These are phyloP conservation scores for Pangasius mekongensis DNA, from an alignment of 2,797 vertebrate genomes.

Conservation along the genomic window DNA sequence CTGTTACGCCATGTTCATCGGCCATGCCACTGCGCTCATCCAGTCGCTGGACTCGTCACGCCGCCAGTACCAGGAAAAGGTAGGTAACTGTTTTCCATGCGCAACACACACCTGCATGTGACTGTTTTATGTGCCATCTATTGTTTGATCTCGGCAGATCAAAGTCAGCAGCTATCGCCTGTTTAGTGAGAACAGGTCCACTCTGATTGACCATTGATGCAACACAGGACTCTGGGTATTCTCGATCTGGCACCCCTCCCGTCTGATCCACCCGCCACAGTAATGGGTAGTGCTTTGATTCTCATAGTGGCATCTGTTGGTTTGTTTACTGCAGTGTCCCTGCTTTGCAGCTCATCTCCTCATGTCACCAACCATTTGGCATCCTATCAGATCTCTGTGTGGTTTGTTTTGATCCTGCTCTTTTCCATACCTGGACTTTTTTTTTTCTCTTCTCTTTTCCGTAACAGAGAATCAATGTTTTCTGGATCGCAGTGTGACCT, in stretches of 20 bases:
- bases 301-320: slow-evolving; percentile 57
- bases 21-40: slow-evolving; percentile 95
- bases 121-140: slow-evolving; percentile 36
- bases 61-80: slow-evolving; percentile 97
- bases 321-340: slow-evolving; percentile 54
- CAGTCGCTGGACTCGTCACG: slow-evolving; percentile 95
- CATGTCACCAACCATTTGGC: slow-evolving; percentile 46
- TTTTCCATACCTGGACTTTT: slow-evolving; percentile 4
- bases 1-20: slow-evolving; percentile 98
- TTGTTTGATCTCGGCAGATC: slow-evolving; percentile 51
- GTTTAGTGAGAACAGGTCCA: slow-evolving; percentile 35
- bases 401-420: slow-evolving; percentile 19
- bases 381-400: slow-evolving; percentile 17
- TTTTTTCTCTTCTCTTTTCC: neutral
- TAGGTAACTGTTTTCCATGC: slow-evolving; percentile 61
- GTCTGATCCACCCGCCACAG: slow-evolving; percentile 52
- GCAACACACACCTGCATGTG: slow-evolving; percentile 33
- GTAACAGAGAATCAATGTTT: slow-evolving; percentile 18
- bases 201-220: slow-evolving; percentile 39
- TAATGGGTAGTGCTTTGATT: slow-evolving; percentile 60
- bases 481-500: slow-evolving; percentile 21
- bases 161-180: slow-evolving; percentile 46
- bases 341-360: slow-evolving; percentile 34
- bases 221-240: slow-evolving; percentile 46
- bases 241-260: slow-evolving; percentile 39